phyloP scores from a whole-genome alignment of 2,113 vertebrate species.

The Nerophis lumbriciformis region DNA sequence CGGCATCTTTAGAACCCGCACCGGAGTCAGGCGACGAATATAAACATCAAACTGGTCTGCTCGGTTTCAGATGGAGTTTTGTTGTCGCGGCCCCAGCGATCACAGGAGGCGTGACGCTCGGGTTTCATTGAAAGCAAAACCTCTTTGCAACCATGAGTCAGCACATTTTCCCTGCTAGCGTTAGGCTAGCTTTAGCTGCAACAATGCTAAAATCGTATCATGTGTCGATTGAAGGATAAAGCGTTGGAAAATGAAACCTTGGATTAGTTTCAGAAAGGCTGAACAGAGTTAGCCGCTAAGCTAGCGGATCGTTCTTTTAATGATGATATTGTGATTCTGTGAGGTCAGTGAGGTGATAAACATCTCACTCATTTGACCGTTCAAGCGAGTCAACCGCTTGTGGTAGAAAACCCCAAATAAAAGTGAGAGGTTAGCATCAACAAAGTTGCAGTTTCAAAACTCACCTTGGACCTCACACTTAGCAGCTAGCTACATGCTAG shows the following conservation, averaged over 20 bases:
- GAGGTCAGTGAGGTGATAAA: too few relatives aligned
- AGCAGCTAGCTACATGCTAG: too few relatives aligned
- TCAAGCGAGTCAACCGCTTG: neutral
- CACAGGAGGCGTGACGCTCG: constrained; percentile 23
- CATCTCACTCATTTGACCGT: neutral
- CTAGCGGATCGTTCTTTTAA: too few relatives aligned
- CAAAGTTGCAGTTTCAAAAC: neutral
- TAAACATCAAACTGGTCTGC: constrained; percentile 10
- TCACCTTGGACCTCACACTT: neutral
- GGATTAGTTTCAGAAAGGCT: too few relatives aligned
- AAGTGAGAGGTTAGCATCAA: neutral
- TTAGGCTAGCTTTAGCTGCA: neutral
- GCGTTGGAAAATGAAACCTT: too few relatives aligned
- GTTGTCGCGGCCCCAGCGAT: neutral
- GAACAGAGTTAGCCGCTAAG: too few relatives aligned
- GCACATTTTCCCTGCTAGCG: too few relatives aligned
- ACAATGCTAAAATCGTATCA: neutral
- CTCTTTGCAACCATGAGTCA: too few relatives aligned
- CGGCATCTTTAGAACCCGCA: neutral
- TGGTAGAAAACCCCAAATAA: neutral
- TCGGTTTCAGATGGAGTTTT: neutral
- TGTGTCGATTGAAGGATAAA: too few relatives aligned
- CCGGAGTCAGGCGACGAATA: neutral
- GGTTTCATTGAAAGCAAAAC: constrained; percentile 59
- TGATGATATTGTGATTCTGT: too few relatives aligned